These are phyloP conservation scores for Anneissia japonica DNA, from an alignment of 35 echinoderm and acorn worm genomes.

Conservation along the genomic window DNA sequence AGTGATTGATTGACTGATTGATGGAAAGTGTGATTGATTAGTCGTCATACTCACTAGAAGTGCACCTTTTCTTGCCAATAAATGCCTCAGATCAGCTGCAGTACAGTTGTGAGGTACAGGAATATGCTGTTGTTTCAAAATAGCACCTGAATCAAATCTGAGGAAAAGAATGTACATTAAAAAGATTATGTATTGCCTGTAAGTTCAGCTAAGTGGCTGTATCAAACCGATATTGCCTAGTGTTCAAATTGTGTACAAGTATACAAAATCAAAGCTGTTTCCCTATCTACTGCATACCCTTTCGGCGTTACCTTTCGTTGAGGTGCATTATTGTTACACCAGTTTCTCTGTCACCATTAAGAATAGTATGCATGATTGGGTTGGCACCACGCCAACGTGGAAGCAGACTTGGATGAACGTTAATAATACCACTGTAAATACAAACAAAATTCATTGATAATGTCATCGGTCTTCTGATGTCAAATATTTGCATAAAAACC, in stretches of 20 bases:
- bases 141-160: constrained; percentile 90
- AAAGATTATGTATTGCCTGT: background rate
- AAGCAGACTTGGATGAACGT: constrained; percentile 86
- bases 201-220: background rate
- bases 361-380: constrained; percentile 72
- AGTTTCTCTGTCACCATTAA: constrained; percentile 67
- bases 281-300: background rate
- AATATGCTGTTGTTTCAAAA: constrained; percentile 54
- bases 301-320: constrained; percentile 36
- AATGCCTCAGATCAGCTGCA: constrained; percentile 41
- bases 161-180: background rate
- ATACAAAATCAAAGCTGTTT: background rate
- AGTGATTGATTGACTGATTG: no score
- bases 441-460: constrained; percentile 12
- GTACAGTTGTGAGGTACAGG: constrained; percentile 49
- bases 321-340: constrained; percentile 74
- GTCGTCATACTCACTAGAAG: background rate
- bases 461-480: background rate
- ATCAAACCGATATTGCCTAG: background rate
- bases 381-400: constrained; percentile 82
- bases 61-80: constrained; percentile 49
- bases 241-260: background rate
- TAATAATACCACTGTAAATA: constrained; percentile 67
- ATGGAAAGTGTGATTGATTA: no score
- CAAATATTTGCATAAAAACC: background rate